Evolutionary conservation across 23 tunicate species (phyloP).

Genomic region (Trididemnum nubilum): DNA sequence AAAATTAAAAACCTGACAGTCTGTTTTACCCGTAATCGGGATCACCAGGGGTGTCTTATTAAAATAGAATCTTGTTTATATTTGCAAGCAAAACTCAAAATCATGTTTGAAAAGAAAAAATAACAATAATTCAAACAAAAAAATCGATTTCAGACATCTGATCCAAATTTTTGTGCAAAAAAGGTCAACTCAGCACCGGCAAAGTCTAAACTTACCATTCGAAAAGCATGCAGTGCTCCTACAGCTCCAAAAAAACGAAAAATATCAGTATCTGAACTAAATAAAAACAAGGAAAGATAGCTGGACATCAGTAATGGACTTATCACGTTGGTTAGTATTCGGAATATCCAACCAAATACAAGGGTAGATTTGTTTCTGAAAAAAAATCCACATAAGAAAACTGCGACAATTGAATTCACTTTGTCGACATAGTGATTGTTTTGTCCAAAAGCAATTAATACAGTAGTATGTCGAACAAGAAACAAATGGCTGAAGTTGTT

Average conservation of each 20-base stretch:
- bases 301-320: conserved; percentile 42
- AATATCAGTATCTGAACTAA: not conserved
- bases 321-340: not conserved
- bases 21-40: no score
- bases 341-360: conserved; percentile 35
- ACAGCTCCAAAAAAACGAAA: conserved; percentile 52
- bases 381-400: not conserved
- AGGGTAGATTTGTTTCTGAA: conserved; percentile 40
- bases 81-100: no score
- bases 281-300: conserved; percentile 43
- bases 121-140: not conserved
- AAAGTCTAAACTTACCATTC: conserved; percentile 63
- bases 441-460: no score
- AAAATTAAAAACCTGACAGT: no score
- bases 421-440: no score
- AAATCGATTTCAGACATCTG: no score
- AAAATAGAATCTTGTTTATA: no score
- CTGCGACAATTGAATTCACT: no score
- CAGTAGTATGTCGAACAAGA: no score
- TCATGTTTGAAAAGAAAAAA: not conserved
- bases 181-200: no score
- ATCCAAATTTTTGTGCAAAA: not conserved
- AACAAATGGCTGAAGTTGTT: no score
- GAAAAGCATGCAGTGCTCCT: conserved; percentile 47
- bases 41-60: no score